Evolutionary conservation across 2,113 vertebrate genomes (phyloP), one percentile per base, ranked within the genome.

Genomic region (Corythornis madagascariensis): DNA sequence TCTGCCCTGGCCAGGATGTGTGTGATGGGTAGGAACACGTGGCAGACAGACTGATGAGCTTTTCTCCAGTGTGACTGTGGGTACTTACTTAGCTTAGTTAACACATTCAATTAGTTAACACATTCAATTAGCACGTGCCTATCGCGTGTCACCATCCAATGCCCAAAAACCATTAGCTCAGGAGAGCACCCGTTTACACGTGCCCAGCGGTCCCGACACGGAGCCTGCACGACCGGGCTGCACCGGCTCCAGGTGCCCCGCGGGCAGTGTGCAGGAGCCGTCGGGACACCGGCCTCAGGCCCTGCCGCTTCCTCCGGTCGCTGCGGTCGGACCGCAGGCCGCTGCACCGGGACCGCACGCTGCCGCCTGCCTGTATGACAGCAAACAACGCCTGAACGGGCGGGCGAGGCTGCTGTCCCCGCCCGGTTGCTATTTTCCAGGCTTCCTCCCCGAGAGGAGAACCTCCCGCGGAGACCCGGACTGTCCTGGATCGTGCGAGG

Each of bases 1-100:
- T 66, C 24, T 81, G 56, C 47, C 42, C 66, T 28, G 63, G 48
- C 28, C 72, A 69, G 40, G 45, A 3, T 4, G 28, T 38, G 47
- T 24, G 4, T 0, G 0, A 5, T 5, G 17, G n/a, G n/a, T 45
- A 43, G 18, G 19, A 73, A 13, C 4, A 0, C 5, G 5, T 26
- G 38, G 33, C 26, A 50, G n/a, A 11, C 9, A 31, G 6, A 13
- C 24, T 6, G 26, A 31, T 38, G 60, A 73, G 76, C 40, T 73
- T 61, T 59, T 67, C 11, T 43, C 20, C 2, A 1, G 5, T 0
- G 0, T 38, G 29, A 63, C 55, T 72, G 0, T 25, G 29, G 25
- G 28, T 55, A 64, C 38, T 38, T 53, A 56, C 81, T 84, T 29
- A 88, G 57, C 61, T 35, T 2, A 8, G 31, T 26, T 71, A 63